These are phyloP conservation scores for Centropyge bicolor DNA, from an alignment of 2,797 vertebrate species.

Conservation along the genomic window DNA sequence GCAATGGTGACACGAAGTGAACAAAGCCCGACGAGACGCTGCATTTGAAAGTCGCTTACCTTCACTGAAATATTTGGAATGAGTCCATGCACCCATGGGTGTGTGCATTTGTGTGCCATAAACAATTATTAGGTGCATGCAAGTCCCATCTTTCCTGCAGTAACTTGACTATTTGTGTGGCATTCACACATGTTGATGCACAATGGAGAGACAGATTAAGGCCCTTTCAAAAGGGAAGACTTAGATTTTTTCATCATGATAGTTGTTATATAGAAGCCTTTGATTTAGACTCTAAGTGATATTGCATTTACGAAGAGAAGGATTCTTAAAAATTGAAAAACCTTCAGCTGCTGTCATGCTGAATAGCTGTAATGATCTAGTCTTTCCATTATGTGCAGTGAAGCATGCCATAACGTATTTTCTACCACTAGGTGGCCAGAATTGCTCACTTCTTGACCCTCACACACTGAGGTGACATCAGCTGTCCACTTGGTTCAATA, in stretches of 20 bases:
- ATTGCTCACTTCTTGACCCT: constrained; percentile 26
- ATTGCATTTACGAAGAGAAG: neutral
- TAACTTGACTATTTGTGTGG: constrained; percentile 12
- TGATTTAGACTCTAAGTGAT: neutral
- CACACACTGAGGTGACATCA: neutral
- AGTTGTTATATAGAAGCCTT: neutral
- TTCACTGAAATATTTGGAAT: constrained; percentile 54
- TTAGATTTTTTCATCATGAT: constrained; percentile 6
- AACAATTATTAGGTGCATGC: constrained; percentile 25
- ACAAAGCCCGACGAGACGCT: constrained; percentile 31
- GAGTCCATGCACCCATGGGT: constrained; percentile 26
- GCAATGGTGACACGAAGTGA: constrained; percentile 50
- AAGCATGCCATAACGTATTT: neutral
- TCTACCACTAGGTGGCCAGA: constrained; percentile 75
- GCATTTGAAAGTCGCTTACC: constrained; percentile 28
- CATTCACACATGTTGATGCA: constrained; percentile 16
- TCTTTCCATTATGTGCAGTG: constrained; percentile 4
- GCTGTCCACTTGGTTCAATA: neutral
- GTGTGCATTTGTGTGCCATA: constrained; percentile 22
- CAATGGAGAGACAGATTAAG: neutral
- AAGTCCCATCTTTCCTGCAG: constrained; percentile 17
- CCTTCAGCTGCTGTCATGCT: neutral
- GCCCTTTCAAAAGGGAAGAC: neutral
- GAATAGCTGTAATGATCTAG: neutral
- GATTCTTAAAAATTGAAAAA: neutral